Base-by-base conservation (phyloP, 2,113 vertebrate genomes). In the Baryphthengus martii region DNA sequence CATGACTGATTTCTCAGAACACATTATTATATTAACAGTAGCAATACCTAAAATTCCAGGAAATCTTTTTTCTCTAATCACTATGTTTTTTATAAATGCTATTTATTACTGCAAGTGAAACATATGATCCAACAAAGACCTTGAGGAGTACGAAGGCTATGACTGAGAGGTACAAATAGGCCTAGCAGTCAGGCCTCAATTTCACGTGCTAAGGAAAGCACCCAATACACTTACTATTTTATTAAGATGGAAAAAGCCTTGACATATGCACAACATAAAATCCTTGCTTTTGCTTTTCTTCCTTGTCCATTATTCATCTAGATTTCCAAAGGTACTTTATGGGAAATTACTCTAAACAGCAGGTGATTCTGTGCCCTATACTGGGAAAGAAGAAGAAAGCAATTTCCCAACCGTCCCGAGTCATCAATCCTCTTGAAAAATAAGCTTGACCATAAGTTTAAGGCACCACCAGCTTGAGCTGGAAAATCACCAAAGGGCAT, bases 371-470 rank as follows among this genome's bases (percentile, higher is more conserved):
- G 28, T 92, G 77, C 50, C 25, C 58, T 93, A 40, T 25, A 52
- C 10, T n/a, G 52, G 53, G 59, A 83, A 83, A 86, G 71, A 83
- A 85, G 55, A 87, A 78, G 45, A 77, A 93, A 86, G 74, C 42
- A 74, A 88, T 88, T 90, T 91, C 78, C 52, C 58, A 83, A 13
- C 55, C 88, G 11, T 37, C 9, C 26, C 28, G 42, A 92, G 74
- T 29, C 71, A 93, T 88, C 81, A 96, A 91, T 95, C 52, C 45
- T 62, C 79, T 63, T 89, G 59, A 90, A 95, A 88, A 88, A 91
- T 77, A 88, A 91, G 44, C 52, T 70, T 90, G 62, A 81, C 58
- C 4, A 0, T 56, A 88, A 80, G 80, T 55, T 88, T 82, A 58
- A 94, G 80, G 74, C 66, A 91, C 58, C 63, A 86, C 4, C 20